Evolutionary conservation across 2,888 invertebrate genomes (phyloP).

Genomic region (Eucera pruinosa): DNA sequence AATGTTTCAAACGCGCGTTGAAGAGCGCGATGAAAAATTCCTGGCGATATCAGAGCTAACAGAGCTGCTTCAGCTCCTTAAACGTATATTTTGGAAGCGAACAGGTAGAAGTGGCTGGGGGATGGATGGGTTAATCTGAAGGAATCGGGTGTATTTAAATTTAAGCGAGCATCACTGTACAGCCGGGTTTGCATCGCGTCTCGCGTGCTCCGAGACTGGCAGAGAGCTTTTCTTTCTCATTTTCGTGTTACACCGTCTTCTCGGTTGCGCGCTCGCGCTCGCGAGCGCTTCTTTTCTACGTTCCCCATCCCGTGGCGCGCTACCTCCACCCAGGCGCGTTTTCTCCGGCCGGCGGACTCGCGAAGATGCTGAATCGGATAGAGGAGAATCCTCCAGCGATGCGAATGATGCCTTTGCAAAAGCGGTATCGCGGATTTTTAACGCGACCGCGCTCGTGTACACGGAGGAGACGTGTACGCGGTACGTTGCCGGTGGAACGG

Average conservation of each 20-base stretch:
- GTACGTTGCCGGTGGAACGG: neutral
- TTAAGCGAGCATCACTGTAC: no score
- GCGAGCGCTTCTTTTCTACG: no score
- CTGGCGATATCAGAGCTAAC: no score
- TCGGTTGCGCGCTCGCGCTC: slow-evolving; percentile 15
- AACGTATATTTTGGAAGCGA: no score
- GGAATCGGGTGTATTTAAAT: no score
- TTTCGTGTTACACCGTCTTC: slow-evolving; percentile 37
- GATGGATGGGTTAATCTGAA: no score
- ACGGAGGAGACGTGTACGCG: neutral
- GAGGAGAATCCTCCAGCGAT: slow-evolving; percentile 44
- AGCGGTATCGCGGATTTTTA: slow-evolving; percentile 3
- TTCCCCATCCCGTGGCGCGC: slow-evolving; percentile 39
- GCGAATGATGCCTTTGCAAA: slow-evolving; percentile 40
- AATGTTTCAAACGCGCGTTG: no score
- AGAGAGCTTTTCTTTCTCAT: slow-evolving; percentile 45
- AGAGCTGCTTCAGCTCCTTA: no score
- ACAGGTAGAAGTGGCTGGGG: no score
- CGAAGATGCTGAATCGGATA: slow-evolving; percentile 51
- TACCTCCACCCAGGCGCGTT: slow-evolving; percentile 48
- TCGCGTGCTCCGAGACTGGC: slow-evolving; percentile 28
- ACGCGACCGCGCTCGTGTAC: neutral
- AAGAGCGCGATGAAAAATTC: no score
- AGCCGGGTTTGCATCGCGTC: no score
- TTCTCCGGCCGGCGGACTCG: slow-evolving; percentile 36